Evolutionary conservation across 2,797 vertebrate species (phyloP).

Genomic region (Sebastes minor): DNA sequence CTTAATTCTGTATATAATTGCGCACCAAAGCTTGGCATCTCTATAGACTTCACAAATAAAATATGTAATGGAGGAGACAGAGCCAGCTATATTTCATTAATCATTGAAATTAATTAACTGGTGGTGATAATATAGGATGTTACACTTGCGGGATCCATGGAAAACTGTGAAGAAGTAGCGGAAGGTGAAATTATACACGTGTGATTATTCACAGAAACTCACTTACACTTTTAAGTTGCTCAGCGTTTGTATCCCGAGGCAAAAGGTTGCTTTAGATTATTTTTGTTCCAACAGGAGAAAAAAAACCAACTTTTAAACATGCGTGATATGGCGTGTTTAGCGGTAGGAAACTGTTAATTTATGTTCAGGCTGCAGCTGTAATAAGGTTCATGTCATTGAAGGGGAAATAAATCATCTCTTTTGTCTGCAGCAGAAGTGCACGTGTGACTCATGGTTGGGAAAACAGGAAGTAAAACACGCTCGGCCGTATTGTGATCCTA

Average conservation of each 20-base stretch:
- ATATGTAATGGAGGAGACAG: conserved; percentile 75
- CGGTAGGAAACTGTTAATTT: not conserved
- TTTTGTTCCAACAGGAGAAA: conserved; percentile 13
- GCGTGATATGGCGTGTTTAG: conserved; percentile 1
- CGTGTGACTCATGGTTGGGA: conserved; percentile 8
- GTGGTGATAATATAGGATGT: conserved; percentile 76
- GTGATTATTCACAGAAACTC: conserved; percentile 52
- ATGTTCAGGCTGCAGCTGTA: not conserved
- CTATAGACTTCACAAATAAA: conserved; percentile 79
- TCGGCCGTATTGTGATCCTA: conserved; percentile 25
- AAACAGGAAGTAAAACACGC: conserved; percentile 57
- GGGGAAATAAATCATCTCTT: conserved; percentile 14
- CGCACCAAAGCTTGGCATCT: conserved; percentile 75
- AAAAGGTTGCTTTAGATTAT: conserved; percentile 8
- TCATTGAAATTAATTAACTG: conserved; percentile 81
- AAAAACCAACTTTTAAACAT: not conserved
- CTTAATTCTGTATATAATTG: conserved; percentile 82
- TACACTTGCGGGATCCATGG: conserved; percentile 67
- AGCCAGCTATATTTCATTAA: conserved; percentile 77
- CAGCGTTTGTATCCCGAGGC: conserved; percentile 2
- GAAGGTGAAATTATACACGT: conserved; percentile 52
- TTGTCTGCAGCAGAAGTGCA: conserved; percentile 15
- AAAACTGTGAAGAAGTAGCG: conserved; percentile 54
- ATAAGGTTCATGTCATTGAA: not conserved
- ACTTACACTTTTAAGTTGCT: conserved; percentile 28